These are phyloP conservation scores for Drosophila pandora DNA, from an alignment of 1,140 invertebrate genomes.

Conservation along the genomic window DNA sequence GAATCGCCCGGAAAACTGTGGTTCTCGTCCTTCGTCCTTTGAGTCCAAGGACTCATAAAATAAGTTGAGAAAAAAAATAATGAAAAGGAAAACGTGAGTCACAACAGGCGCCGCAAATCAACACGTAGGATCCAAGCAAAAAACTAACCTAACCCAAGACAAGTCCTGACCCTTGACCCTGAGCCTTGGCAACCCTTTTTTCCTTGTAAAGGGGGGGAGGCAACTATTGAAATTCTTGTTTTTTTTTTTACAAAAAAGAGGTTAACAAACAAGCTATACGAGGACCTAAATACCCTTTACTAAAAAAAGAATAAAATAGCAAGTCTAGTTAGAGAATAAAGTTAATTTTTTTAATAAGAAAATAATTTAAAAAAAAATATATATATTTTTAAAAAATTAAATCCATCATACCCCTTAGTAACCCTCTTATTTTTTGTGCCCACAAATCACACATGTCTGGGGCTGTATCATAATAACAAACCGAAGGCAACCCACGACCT, in stretches of 20 bases:
- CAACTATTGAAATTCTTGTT: constrained; percentile 4
- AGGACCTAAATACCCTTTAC: neutral
- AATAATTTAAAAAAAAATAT: neutral
- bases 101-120: constrained; percentile 58
- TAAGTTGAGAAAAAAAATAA: constrained; percentile 22
- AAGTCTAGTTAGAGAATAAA: no score
- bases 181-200: constrained; percentile 29
- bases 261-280: neutral
- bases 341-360: neutral
- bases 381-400: neutral
- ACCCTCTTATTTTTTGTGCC: neutral
- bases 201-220: neutral
- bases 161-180: neutral
- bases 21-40: neutral
- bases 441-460: constrained; percentile 54
- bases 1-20: constrained; percentile 63
- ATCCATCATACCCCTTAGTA: constrained; percentile 3
- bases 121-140: constrained; percentile 57
- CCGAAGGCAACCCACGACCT: neutral
- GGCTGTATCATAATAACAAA: constrained; percentile 40
- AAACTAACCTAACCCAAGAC: constrained; percentile 21
- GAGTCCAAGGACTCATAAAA: constrained; percentile 48
- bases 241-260: neutral
- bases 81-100: constrained; percentile 7
- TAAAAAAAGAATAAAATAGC: no score